Evolutionary conservation across 2,888 invertebrate species (phyloP).

Genomic region (Anthrax anthrax): DNA sequence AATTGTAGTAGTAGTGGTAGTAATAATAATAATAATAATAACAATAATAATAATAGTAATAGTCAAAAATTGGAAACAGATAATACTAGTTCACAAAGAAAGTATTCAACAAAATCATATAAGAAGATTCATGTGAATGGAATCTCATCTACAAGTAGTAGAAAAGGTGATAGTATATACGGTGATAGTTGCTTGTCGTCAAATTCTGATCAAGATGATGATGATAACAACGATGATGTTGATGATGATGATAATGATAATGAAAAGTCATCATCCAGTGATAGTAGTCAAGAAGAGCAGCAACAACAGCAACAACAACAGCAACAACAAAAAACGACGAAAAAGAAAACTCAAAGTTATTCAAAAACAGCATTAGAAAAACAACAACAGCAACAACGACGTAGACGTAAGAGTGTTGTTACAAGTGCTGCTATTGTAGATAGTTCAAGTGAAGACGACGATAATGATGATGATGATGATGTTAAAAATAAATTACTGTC

Average conservation of each 20-base stretch:
- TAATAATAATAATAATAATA: too few relatives aligned
- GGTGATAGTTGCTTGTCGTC: slow-evolving; percentile 11
- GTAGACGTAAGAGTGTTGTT: slow-evolving; percentile 10
- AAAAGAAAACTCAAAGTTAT: slow-evolving; percentile 9
- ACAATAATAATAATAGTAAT: slow-evolving; percentile 3
- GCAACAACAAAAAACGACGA: slow-evolving; percentile 1
- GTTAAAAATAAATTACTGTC: too few relatives aligned
- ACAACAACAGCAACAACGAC: slow-evolving; percentile 8
- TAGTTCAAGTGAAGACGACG: slow-evolving; percentile 49
- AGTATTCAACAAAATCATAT: slow-evolving; percentile 15
- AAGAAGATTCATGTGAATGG: slow-evolving; percentile 31
- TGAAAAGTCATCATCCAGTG: slow-evolving; percentile 12
- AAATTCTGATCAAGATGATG: slow-evolving; percentile 7
- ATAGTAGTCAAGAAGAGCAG: background rate
- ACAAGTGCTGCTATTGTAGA: slow-evolving; percentile 26
- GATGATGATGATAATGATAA: slow-evolving; percentile 10
- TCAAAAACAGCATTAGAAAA: slow-evolving; percentile 5
- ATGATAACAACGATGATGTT: background rate
- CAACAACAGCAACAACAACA: slow-evolving; percentile 5
- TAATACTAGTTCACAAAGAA: slow-evolving; percentile 16
- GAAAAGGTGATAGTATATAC: slow-evolving; percentile 10
- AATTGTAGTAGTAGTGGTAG: background rate
- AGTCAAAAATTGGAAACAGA: slow-evolving; percentile 2
- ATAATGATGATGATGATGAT: slow-evolving; percentile 26
- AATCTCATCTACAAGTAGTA: slow-evolving; percentile 16